Evolutionary conservation across 2,888 invertebrate genomes (phyloP).

Genomic region (Drosophila buzzatii): DNA sequence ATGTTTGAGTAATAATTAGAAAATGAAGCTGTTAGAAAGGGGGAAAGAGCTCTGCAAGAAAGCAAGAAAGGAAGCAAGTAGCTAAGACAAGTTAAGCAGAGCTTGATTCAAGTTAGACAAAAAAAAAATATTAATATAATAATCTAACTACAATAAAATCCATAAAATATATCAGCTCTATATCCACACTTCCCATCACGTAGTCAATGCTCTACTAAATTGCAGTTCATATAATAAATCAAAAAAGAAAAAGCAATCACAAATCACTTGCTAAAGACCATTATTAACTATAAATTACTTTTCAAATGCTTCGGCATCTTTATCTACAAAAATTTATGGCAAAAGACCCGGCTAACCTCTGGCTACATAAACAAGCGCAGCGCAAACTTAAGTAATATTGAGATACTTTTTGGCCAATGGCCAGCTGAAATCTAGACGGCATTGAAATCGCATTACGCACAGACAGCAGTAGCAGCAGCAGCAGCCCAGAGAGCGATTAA

Average conservation of each 20-base stretch:
- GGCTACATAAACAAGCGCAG: conserved; percentile 24
- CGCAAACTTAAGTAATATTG: conserved; percentile 58
- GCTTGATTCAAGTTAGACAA: not conserved
- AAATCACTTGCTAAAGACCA: conserved; percentile 7
- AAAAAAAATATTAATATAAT: not conserved
- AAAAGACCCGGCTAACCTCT: conserved; percentile 47
- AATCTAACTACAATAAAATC: not conserved
- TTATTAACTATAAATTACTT: conserved; percentile 7
- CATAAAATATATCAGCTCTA: not conserved
- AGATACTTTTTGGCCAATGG: conserved; percentile 54
- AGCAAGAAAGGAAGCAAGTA: no score
- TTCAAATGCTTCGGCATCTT: conserved; percentile 5
- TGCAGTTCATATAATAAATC: conserved; percentile 3
- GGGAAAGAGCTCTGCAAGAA: not conserved
- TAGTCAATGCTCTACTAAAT: not conserved
- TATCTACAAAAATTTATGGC: conserved; percentile 39
- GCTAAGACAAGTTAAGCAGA: not conserved
- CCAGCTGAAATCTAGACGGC: conserved; percentile 60
- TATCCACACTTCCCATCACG: no score
- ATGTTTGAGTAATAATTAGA: not conserved
- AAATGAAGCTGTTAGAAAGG: no score
- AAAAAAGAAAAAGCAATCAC: not conserved
- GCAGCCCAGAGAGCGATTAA: conserved; percentile 36
- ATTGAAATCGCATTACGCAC: conserved; percentile 67
- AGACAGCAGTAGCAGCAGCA: not conserved